Evolutionary conservation across 2,113 vertebrate species (phyloP), one percentile per base, ranked within the genome.

Genomic region (Corythoichthys haematopterus): DNA sequence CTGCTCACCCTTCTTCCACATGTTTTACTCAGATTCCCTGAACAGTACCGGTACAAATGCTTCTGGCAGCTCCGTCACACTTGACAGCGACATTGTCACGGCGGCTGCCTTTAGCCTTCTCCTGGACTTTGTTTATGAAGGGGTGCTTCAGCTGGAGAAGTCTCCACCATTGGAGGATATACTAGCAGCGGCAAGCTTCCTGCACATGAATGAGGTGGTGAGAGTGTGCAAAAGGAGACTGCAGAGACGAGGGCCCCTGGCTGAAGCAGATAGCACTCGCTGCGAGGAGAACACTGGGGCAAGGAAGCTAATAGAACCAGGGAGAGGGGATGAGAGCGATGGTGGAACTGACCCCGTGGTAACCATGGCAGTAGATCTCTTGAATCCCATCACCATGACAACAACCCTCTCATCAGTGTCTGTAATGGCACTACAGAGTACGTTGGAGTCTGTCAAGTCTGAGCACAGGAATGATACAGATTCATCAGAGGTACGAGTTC

Each of bases 121-220:
- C 9, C 87, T 98, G 68, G 95, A 96, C 72, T 98, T 98, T 80
- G 94, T 98, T 90, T 98, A 98, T 61, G 94, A 95, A 68, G 96
- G 96, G 12, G 87, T 93, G 20, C 87, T 98, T 75, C 90, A 86
- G n/a, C 85, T 95, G 76, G 89, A 89, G 0, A 86, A 92, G 46
- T 88, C 92, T 28, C 93, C 92, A 0, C 96, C 96, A 0, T 85
- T 95, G 10, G 96, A 98, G 77, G 96, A 98, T 14, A 87, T 98
- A n/a, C 82, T 98, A 65, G 96, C 96, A 0, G 96, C 96, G 0
- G 96, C 96, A 50, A 97, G 95, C 63, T 98, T 96, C 85, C 87
- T 98, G 75, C 96, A 98, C 84, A 97, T 98, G 96, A 96, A 98
- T 16, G 96, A 97, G 70, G 93, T 98, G 12, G 96, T 98, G 9